Base-by-base conservation (phyloP, 2,113 vertebrate species). In the Sula dactylatra region DNA sequence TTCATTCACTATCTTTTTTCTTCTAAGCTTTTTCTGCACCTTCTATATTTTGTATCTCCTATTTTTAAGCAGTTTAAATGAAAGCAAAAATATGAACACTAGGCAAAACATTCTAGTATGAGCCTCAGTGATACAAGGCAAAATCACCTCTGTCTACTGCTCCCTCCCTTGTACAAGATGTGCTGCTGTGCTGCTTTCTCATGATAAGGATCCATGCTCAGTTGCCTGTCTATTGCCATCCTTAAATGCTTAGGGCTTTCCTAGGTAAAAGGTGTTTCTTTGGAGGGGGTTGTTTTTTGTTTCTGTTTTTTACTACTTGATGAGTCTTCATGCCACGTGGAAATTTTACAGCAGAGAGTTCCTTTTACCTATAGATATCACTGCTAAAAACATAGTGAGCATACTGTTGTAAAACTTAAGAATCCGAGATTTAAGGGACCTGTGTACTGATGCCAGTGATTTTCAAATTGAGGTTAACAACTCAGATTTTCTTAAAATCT, bases 341-440 rank as follows among this genome's bases (percentile, higher is more conserved):
- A 25, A 29, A 26, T 11, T 6, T 73, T 27, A 6, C 45, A 45
- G 56, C 32, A 34, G 4, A 29, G 67, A 25, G 22, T 31, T 12
- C 49, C n/a, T 50, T 55, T 64, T 31, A 1, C 20, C 31, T 29
- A 0, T 27, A 12, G 42, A 7, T 10, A 26, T 4, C 15, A 0
- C 26, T 34, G 50, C 22, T 47, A 40, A 21, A 47, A 65, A 13
- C 59, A 3, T 5, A 5, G 49, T 3, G 40, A 64, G 40, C 26
- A 2, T 6, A 4, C 10, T 24, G 45, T 31, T 52, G n/a, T 20
- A 16, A 8, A 45, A 17, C 34, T 9, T 12, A 17, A 16, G 36
- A 17, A 19, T 17, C 62, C 13, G 12, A 16, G 55, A 32, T 8
- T 16, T 55, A 5, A 16, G 67, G 31, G 42, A 20, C 10, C 58